Conservation (phyloP, 2,113 vertebrate genomes). For the Protobothrops mucrosquamatus region DNA sequence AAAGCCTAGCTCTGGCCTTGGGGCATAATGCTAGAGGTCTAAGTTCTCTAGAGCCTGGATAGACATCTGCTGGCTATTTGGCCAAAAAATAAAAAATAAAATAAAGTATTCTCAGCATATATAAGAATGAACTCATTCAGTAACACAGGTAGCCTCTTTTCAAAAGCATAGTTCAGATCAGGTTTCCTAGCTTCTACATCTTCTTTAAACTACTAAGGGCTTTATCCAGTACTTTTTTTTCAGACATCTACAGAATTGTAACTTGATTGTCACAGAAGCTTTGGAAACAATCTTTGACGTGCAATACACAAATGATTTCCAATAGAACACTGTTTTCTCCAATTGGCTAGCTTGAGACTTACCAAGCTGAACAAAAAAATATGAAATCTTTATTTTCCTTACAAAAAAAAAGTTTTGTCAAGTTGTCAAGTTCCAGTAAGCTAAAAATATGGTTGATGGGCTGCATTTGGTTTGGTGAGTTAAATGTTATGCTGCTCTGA, state of each 20-base stretch:
- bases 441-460: neutral
- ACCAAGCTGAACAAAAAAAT: neutral
- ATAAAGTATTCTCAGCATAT: constrained; percentile 25
- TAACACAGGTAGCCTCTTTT: constrained; percentile 19
- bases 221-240: neutral
- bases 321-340: neutral
- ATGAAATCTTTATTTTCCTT: neutral
- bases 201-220: neutral
- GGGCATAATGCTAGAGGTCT: constrained; percentile 8
- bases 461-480: neutral
- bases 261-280: neutral
- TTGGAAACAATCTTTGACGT: constrained; percentile 7
- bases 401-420: neutral
- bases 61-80: constrained; percentile 34
- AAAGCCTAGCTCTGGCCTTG: constrained; percentile 30
- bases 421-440: neutral
- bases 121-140: constrained; percentile 11
- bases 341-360: neutral
- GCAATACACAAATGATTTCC: constrained; percentile 4
- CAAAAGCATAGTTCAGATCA: neutral
- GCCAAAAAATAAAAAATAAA: constrained; percentile 30
- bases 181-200: neutral
- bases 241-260: neutral
- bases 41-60: accelerated
- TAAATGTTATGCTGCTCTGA: neutral